Base-by-base conservation (phyloP, 2,888 invertebrate species). In the Cremastinae sp. region DNA sequence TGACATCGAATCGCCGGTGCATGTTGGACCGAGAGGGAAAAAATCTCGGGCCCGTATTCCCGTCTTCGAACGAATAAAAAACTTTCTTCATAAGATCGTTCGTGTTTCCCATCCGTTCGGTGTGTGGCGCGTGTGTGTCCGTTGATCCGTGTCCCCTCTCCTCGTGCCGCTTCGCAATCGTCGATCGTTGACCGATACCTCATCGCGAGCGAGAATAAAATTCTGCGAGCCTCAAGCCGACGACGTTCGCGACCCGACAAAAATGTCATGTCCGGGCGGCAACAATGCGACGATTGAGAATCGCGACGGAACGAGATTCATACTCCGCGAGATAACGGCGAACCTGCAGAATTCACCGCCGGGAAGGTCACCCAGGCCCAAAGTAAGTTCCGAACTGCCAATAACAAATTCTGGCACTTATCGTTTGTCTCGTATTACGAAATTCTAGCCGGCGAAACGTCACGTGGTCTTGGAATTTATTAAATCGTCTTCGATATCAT, bases 241-340 rank as follows among this genome's bases (percentile, higher is more conserved):
- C 28, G 39, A 55, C 62, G 56, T 16, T 37, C 41, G 45, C 62
- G 71, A n/a, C 55, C 43, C 43, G 62, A 41, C 41, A 61, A 75
- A 51, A 55, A 86, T 87, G 87, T 85, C 86, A 56, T 86, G 82
- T 66, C 85, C 86, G 53, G 83, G 78, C 28, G 77, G 62, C 12
- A 78, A 71, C 66, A 71, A 56, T 55, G 69, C 47, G 35, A 64
- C 81, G 12, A 62, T 78, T 4, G 80, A 74, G 39, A 62, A 62
- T 72, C 85, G 86, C n/a, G 87, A 87, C 53, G 86, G 86, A 5
- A 85, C 83, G 18, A 82, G 85, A 55, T 82, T 86, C 8, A 82
- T 87, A 39, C 78, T 87, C 35, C 83, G 84, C 20, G 87, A 87
- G 75, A 87, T 86, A 64, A 87, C 87, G 28, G 86, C 84, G n/a